Percentiles rank a stretch among this genome's conserved stretches.
Conservation (phyloP, 2,113 vertebrate genomes). For the human region GRCh38 chr2:121277001-121277500, state of each 20-base stretch:
- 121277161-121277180: not conserved
- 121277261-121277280: too few species aligned
- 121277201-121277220: not conserved
- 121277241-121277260: too few species aligned
- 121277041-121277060: not conserved
- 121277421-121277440: not conserved
- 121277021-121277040: not conserved
- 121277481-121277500: not conserved
- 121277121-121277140: not conserved
- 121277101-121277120: not conserved
- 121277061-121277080: not conserved
- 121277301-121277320: too few species aligned
- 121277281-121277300: too few species aligned
- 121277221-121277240: too few species aligned
- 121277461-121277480: not conserved
- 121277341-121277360: not conserved
- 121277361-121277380: not conserved
- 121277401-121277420: not conserved
- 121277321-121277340: too few species aligned
- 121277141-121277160: not conserved
- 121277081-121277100: not conserved
- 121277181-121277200: not conserved
- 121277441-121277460: fast-evolving
- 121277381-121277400: not conserved
- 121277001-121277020: not conserved